Conservation (phyloP, 2,888 invertebrate genomes). For the Tryphoninae sp. region DNA sequence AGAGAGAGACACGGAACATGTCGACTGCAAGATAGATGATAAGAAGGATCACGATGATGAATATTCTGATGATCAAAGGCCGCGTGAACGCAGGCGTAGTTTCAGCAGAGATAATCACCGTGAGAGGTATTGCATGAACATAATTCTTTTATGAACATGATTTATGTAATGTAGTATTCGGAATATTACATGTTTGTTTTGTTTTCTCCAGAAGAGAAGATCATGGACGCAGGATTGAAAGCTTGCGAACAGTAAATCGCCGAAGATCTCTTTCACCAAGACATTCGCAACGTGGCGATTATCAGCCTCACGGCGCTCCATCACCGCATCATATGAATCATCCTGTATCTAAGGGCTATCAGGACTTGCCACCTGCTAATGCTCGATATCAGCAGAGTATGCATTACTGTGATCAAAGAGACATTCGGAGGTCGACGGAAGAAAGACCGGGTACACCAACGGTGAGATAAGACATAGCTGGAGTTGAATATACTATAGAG, state of each 20-base stretch:
- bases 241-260: constrained; percentile 74
- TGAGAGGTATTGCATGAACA: constrained; percentile 72
- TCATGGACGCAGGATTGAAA: constrained; percentile 75
- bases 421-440: constrained; percentile 81
- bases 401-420: constrained; percentile 76
- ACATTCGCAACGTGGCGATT: constrained; percentile 76
- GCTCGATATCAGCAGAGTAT: constrained; percentile 76
- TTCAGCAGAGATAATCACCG: constrained; percentile 78
- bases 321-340: constrained; percentile 74
- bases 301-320: constrained; percentile 71
- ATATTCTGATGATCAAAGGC: constrained; percentile 74
- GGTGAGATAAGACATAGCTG: constrained; percentile 75
- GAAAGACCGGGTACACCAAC: constrained; percentile 89
- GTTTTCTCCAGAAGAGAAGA: constrained; percentile 71
- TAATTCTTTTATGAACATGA: too few relatives aligned
- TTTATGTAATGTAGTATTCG: neutral
- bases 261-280: constrained; percentile 77
- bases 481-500: too few relatives aligned
- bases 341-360: constrained; percentile 74
- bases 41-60: constrained; percentile 74
- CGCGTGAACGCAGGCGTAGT: constrained; percentile 77
- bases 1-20: constrained; percentile 61
- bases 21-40: constrained; percentile 67
- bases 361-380: constrained; percentile 76
- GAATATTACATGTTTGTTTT: neutral